Conservation (phyloP, 2,113 vertebrate genomes). For the Chroicocephalus ridibundus region DNA sequence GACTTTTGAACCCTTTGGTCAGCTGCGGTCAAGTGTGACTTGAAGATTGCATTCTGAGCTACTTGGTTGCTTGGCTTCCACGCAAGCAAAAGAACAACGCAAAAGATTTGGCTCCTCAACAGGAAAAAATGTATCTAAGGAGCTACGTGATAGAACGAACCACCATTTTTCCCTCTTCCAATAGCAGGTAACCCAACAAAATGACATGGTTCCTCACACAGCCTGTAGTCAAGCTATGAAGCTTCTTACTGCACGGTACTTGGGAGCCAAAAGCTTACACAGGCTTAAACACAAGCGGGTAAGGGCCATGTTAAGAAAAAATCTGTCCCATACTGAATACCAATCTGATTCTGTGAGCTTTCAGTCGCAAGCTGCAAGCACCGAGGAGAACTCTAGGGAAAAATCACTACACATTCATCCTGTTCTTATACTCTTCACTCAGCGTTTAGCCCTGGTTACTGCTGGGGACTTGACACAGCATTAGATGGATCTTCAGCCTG, state of each 20-base stretch:
- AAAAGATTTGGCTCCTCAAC: neutral
- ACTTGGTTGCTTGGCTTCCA: neutral
- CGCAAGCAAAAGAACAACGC: neutral
- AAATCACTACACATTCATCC: neutral
- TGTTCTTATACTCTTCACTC: neutral
- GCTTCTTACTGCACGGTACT: neutral
- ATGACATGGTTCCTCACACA: neutral
- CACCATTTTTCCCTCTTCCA: neutral
- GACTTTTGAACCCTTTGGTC: neutral
- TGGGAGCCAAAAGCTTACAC: neutral
- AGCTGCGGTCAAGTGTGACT: neutral
- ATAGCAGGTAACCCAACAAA: neutral
- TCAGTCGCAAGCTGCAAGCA: neutral
- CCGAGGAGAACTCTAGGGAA: neutral
- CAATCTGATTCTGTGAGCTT: neutral
- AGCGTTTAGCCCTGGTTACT: neutral
- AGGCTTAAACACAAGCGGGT: neutral
- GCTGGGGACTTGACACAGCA: neutral
- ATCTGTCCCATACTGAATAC: neutral
- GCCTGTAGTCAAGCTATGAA: neutral
- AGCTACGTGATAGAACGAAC: neutral
- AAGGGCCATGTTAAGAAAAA: neutral
- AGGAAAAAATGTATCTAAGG: neutral
- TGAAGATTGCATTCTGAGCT: neutral
- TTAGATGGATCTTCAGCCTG: neutral